Base-by-base conservation (phyloP, 2,113 vertebrate genomes). In the Lasiurus borealis region DNA sequence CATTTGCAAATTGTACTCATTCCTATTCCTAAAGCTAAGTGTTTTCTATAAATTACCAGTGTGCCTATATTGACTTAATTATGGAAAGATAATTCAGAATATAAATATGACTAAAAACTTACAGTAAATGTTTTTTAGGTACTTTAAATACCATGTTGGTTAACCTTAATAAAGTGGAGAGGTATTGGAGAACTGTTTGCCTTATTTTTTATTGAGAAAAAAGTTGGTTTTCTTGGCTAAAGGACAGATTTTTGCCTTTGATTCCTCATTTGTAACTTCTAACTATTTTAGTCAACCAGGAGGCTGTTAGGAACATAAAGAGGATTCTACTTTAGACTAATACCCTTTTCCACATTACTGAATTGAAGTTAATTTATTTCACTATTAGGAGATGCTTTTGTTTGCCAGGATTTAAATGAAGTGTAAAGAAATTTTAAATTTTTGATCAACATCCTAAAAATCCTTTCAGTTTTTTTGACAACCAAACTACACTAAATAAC, bases 131-230 rank as follows among this genome's bases (percentile, higher is more conserved):
- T 83, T 85, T 91, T 83, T 85, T 91, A 85, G 86, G 11, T 34
- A 75, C 6, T 25, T 85, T 85, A 78, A 80, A 3, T 66, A 80
- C 46, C 15, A 66, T 90, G 16, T 40, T 64, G 10, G 8, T 78
- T 83, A 90, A 69, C 66, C 52, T 84, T 84, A 97, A 97, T 97
- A 97, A 97, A 97, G 27, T 85, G 72, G 62, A 76, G 14, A 66
- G n/a, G 2, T 91, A 73, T 71, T 66, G 27, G 44, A 93, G 76
- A 75, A 90, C 25, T 76, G 14, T 88, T 82, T 48, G 52, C 16
- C 21, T 76, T 71, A 46, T 86, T 34, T 94, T 73, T 80, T 91
- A 62, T 50, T 84, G 40, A 57, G 15, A 6, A 16, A 36, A 66
- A 75, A 8, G 15, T 19, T 64, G 8, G 11, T 92, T 88, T n/a